phyloP scores from a whole-genome alignment of 2,797 vertebrate species.

The Toxotes lorentzi region DNA sequence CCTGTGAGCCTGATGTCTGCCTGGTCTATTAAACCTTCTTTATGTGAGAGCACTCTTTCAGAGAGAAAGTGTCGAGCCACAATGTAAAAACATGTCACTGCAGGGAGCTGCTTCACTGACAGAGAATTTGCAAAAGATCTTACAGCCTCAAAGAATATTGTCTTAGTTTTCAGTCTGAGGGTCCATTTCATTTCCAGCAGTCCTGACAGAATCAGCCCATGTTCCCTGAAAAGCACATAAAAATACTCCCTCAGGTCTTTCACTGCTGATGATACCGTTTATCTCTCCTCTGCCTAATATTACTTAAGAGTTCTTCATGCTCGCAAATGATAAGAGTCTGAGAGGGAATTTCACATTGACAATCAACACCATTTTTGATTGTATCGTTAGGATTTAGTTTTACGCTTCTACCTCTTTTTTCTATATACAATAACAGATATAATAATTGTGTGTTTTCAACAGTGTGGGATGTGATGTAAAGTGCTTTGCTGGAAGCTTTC shows the following conservation, averaged over 20 bases:
- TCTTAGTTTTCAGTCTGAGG: constrained; percentile 25
- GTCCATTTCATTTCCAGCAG: constrained; percentile 31
- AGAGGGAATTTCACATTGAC: constrained; percentile 26
- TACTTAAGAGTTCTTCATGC: constrained; percentile 26
- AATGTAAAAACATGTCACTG: constrained; percentile 12
- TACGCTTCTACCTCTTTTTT: constrained; percentile 73
- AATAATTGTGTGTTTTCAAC: constrained; percentile 44
- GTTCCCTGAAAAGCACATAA: constrained; percentile 42
- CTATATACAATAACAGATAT: constrained; percentile 46
- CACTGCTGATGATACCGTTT: constrained; percentile 25
- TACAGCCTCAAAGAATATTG: constrained; percentile 8
- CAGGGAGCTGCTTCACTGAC: constrained; percentile 22
- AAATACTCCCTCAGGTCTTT: constrained; percentile 59
- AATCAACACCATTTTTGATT: constrained; percentile 37
- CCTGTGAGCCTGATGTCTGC: constrained; percentile 13
- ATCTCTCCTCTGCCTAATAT: constrained; percentile 23
- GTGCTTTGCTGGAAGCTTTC: constrained; percentile 29
- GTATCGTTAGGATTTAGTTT: constrained; percentile 19
- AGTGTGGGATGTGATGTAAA: constrained; percentile 36
- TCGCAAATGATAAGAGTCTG: constrained; percentile 2
- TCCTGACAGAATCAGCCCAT: constrained; percentile 42
- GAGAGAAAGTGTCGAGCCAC: constrained; percentile 23
- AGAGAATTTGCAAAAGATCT: constrained; percentile 10
- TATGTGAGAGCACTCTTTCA: neutral
- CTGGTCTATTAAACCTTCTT: constrained; percentile 10